Evolutionary conservation across 2,113 vertebrate genomes (phyloP).

Genomic region (Condylura cristata): DNA sequence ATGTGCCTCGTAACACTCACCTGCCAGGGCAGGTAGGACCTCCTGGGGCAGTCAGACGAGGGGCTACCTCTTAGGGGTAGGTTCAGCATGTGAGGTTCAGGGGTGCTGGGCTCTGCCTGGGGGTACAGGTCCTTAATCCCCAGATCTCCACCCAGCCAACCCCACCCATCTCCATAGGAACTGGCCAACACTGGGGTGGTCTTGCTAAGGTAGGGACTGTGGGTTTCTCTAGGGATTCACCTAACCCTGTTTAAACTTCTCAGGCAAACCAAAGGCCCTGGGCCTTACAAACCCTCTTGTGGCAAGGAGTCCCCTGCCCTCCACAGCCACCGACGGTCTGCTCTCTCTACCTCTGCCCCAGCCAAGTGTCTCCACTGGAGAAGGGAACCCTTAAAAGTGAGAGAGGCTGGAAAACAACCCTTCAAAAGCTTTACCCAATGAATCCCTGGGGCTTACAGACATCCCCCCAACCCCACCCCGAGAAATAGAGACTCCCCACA

Average conservation of each 20-base stretch:
- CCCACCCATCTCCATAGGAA: not conserved
- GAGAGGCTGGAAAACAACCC: not conserved
- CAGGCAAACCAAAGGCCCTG: constrained; percentile 89
- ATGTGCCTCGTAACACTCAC: not conserved
- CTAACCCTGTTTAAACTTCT: constrained; percentile 82
- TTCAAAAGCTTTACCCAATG: not conserved
- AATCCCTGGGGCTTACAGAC: too few species aligned
- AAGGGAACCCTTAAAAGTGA: not conserved
- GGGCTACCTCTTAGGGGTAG: not conserved
- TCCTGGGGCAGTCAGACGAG: not conserved
- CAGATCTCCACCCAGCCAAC: not conserved
- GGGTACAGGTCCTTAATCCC: not conserved
- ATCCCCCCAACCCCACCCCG: too few species aligned
- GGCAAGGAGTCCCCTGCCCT: constrained; percentile 71
- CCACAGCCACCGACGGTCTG: not conserved
- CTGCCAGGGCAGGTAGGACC: not conserved
- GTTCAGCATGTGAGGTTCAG: too few species aligned
- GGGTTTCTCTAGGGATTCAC: constrained; percentile 80
- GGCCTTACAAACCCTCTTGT: constrained; percentile 85
- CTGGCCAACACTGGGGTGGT: constrained; percentile 77
- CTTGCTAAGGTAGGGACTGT: constrained; percentile 75
- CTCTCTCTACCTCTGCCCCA: not conserved
- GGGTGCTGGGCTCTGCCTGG: not conserved
- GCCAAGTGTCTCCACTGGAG: not conserved
- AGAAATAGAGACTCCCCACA: not conserved